Evolutionary conservation across 2,797 vertebrate genomes (phyloP).

Genomic region (Anisognathus igniventris): DNA sequence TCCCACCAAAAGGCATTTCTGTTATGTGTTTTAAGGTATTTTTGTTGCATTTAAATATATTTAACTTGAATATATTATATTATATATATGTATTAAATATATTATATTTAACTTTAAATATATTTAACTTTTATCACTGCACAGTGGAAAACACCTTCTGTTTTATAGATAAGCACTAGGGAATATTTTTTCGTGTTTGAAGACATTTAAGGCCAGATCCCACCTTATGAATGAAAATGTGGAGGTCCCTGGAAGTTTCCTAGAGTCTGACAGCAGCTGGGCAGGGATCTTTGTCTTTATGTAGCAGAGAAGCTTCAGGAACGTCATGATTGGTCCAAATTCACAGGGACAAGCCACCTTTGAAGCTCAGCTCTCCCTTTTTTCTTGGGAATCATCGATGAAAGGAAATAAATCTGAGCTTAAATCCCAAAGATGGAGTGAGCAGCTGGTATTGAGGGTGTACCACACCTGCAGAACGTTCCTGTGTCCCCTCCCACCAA

Average conservation of each 20-base stretch:
- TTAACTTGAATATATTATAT: too few relatives aligned
- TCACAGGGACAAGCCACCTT: not conserved
- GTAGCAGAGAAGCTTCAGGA: fast-evolving
- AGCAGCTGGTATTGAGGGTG: not conserved
- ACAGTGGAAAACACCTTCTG: not conserved
- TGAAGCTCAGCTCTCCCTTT: fast-evolving
- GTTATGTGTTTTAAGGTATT: not conserved
- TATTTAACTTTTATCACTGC: not conserved
- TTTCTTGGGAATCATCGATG: not conserved
- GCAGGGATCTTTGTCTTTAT: not conserved
- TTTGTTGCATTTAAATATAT: not conserved
- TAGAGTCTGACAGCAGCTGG: not conserved
- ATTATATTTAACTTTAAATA: too few relatives aligned
- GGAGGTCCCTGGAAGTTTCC: not conserved
- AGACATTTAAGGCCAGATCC: not conserved
- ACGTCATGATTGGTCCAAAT: fast-evolving
- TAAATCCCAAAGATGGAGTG: not conserved
- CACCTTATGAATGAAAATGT: not conserved
- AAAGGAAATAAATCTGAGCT: not conserved
- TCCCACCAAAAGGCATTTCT: not conserved
- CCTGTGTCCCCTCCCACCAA: not conserved
- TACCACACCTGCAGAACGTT: fast-evolving
- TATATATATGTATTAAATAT: too few relatives aligned
- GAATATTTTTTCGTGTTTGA: not conserved
- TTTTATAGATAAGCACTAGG: not conserved